Conservation (phyloP, 2,888 invertebrate genomes). For the Oscheius myriophilus region DNA sequence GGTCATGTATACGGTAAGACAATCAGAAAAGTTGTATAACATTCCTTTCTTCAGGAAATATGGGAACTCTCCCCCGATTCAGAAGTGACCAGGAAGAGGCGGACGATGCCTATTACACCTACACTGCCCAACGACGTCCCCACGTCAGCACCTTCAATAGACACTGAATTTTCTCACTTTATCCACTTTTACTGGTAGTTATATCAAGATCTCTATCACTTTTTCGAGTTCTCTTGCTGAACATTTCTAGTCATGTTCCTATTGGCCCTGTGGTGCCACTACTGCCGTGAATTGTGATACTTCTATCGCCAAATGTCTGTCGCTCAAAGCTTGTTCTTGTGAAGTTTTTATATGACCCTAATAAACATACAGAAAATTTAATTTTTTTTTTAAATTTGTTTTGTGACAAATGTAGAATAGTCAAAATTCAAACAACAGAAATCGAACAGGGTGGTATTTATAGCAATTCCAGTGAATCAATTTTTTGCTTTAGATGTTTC, state of each 20-base stretch:
- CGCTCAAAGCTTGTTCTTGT: slow-evolving; percentile 12
- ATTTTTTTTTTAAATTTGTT: too few species aligned
- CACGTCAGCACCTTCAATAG: slow-evolving; percentile 32
- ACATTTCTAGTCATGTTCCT: slow-evolving; percentile 8
- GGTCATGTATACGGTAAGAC: slow-evolving; percentile 45
- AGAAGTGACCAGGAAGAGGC: slow-evolving; percentile 58
- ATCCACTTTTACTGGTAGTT: slow-evolving; percentile 12
- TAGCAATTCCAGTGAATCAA: too few species aligned
- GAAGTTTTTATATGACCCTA: too few species aligned
- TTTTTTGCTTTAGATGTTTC: too few species aligned
- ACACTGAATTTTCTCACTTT: slow-evolving; percentile 4
- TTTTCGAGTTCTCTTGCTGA: slow-evolving; percentile 10
- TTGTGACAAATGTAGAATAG: too few species aligned
- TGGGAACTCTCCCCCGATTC: slow-evolving; percentile 48
- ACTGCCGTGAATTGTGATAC: background rate
- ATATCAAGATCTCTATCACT: slow-evolving; percentile 9
- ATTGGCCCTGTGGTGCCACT: background rate
- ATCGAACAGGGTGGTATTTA: too few species aligned
- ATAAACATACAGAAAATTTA: too few species aligned
- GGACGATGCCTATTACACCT: slow-evolving; percentile 67
- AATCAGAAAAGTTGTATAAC: background rate
- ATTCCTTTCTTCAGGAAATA: slow-evolving; percentile 31
- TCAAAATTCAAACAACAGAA: too few species aligned
- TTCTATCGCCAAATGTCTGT: background rate
- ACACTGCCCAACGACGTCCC: slow-evolving; percentile 43